A percentile compares a stretch with the other conserved stretches of the same genome.
These are phyloP conservation scores for Penelope pileata DNA, from an alignment of 2,113 vertebrate genomes.

Conservation along the genomic window DNA sequence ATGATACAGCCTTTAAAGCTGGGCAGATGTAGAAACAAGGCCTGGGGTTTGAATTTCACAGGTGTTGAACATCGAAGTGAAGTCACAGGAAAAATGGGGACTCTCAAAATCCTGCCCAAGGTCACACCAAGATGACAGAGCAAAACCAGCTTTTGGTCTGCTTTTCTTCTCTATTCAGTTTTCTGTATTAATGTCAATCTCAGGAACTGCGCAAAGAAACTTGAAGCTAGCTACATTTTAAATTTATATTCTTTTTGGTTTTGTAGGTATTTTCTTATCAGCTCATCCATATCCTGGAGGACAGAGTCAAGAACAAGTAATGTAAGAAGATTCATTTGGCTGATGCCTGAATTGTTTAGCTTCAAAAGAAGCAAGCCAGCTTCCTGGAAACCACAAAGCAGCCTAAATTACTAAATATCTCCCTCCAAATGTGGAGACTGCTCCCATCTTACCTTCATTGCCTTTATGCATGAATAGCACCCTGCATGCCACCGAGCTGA, in stretches of 20 bases:
- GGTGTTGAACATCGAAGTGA: not conserved
- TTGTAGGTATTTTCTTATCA: constrained; percentile 89
- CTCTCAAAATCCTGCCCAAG: not conserved
- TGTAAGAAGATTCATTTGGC: constrained; percentile 82
- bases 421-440: not conserved
- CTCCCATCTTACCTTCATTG: not conserved
- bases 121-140: not conserved
- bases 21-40: not conserved
- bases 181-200: not conserved
- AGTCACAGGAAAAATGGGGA: not conserved
- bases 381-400: not conserved
- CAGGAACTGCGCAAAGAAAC: not conserved
- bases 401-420: not conserved
- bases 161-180: not conserved
- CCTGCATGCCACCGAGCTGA: not conserved
- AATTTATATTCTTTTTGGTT: constrained; percentile 35
- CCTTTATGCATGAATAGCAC: not conserved
- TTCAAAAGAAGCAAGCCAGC: not conserved
- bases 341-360: not conserved
- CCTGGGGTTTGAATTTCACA: not conserved
- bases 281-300: constrained; percentile 93
- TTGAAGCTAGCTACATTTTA: not conserved
- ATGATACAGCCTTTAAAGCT: not conserved
- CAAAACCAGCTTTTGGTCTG: not conserved
- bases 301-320: constrained; percentile 85